phyloP scores from a whole-genome alignment of 2,888 invertebrate genomes.

The Orchestes rusci region DNA sequence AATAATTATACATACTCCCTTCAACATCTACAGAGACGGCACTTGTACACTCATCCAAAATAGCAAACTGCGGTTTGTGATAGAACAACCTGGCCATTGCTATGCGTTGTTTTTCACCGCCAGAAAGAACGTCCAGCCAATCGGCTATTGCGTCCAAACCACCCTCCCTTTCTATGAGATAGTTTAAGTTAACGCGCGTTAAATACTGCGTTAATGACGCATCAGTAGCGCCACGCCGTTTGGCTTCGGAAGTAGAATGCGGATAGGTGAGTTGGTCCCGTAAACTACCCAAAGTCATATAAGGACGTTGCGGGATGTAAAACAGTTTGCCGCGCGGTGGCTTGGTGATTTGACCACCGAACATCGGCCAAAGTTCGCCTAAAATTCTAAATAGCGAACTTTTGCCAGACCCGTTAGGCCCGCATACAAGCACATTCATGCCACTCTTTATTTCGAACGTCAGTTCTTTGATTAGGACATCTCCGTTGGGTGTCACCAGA shows the following conservation, averaged over 20 bases:
- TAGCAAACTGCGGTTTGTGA: slow-evolving; percentile 97
- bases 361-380: slow-evolving; percentile 96
- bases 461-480: slow-evolving; percentile 82
- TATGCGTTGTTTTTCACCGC: slow-evolving; percentile 96
- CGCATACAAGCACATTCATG: slow-evolving; percentile 95
- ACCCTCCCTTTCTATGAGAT: slow-evolving; percentile 76
- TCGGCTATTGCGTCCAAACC: slow-evolving; percentile 91
- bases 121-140: slow-evolving; percentile 98
- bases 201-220: slow-evolving; percentile 68
- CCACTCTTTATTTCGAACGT: slow-evolving; percentile 83
- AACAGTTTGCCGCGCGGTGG: slow-evolving; percentile 94
- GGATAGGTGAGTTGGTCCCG: slow-evolving; percentile 92
- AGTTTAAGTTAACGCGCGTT: slow-evolving; percentile 75
- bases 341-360: slow-evolving; percentile 85
- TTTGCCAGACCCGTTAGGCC: slow-evolving; percentile 98
- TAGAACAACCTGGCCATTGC: slow-evolving; percentile 98
- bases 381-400: slow-evolving; percentile 93
- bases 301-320: slow-evolving; percentile 95
- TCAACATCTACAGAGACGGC: slow-evolving; percentile 99
- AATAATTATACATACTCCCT: slow-evolving; percentile 94
- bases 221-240: slow-evolving; percentile 69
- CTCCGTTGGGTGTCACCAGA: slow-evolving; percentile 95
- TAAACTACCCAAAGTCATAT: slow-evolving; percentile 94
- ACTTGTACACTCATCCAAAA: slow-evolving; percentile 97
- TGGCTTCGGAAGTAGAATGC: slow-evolving; percentile 81